Evolutionary conservation across 2,888 invertebrate species (phyloP), one percentile per base, ranked within the genome.

Genomic region (Homarus gammarus): DNA sequence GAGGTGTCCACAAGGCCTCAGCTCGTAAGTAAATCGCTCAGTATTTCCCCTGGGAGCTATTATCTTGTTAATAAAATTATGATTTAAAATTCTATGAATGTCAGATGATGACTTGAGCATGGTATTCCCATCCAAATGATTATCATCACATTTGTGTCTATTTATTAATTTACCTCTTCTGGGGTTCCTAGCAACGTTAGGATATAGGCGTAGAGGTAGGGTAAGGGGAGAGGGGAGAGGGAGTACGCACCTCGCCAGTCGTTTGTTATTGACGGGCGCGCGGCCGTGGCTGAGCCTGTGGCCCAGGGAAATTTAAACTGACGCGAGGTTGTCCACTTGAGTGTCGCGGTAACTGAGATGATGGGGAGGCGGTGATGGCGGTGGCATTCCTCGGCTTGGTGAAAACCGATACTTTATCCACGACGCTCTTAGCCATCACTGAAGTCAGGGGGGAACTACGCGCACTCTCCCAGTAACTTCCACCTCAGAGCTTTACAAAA

Each of bases 321-420:
- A 73, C 40, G 38, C 22, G 22, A 33, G 6, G 73, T 36, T 36
- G 36, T 40, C 40, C n/a, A 36, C 73, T 73, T 36, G 73, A 73
- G 18, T 36, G 22, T 73, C 22, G 36, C 38, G 10, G 73, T 73
- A 73, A 73, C 73, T n/a, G 73, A 73, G 73, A 73, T 40, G 73
- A 73, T 38, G 73, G 36, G 38, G 73, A 33, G 64, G 64, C 56
- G 56, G 56, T 18, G 56, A 18, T 18, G 56, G 64, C 64, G 73
- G 73, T 36, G 38, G 38, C 73, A 73, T 73, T 73, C 73, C 73
- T 38, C 38, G 73, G n/a, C 56, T 18, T 73, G 40, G 8, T 73
- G 73, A 73, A 73, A 73, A 38, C 40, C 40, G 73, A 73, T 73
- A 73, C 38, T 36, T 70, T 73, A 36, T 38, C 73, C 38, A 6